phyloP scores from a whole-genome alignment of 2,888 invertebrate species.

The Sarcophaga subvicina region DNA sequence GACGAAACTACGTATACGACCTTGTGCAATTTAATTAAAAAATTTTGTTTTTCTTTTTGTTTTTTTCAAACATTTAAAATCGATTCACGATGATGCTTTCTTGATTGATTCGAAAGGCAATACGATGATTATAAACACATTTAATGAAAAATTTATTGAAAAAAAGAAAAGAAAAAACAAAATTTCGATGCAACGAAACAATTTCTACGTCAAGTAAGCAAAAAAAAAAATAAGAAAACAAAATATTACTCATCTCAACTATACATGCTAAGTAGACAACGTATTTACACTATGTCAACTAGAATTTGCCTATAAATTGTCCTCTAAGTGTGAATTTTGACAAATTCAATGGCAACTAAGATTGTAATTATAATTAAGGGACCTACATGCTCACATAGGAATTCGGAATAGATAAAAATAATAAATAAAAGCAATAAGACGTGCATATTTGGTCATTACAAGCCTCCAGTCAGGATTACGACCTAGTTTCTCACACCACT shows the following conservation, averaged over 20 bases:
- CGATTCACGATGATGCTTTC: constrained; percentile 12
- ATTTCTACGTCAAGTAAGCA: not conserved
- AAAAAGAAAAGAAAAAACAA: not conserved
- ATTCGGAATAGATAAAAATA: no score
- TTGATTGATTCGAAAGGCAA: constrained; percentile 19
- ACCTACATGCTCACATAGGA: no score
- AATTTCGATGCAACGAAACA: not conserved
- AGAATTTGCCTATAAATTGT: no score
- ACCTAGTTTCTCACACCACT: no score
- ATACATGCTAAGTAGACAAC: not conserved
- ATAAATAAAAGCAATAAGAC: no score
- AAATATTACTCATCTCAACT: not conserved
- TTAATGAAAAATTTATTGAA: not conserved
- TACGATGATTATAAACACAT: constrained; percentile 4
- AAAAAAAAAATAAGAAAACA: not conserved
- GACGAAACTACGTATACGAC: constrained; percentile 6
- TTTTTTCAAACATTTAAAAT: not conserved
- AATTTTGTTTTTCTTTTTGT: constrained; percentile 3
- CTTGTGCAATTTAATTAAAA: constrained; percentile 28
- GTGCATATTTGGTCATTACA: no score
- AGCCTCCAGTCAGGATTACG: no score
- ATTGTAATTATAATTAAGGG: no score
- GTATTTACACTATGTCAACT: not conserved
- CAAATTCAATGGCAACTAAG: no score
- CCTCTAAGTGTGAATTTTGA: no score